Evolutionary conservation across 2,797 vertebrate species (phyloP).

Genomic region (Tinamus major): DNA sequence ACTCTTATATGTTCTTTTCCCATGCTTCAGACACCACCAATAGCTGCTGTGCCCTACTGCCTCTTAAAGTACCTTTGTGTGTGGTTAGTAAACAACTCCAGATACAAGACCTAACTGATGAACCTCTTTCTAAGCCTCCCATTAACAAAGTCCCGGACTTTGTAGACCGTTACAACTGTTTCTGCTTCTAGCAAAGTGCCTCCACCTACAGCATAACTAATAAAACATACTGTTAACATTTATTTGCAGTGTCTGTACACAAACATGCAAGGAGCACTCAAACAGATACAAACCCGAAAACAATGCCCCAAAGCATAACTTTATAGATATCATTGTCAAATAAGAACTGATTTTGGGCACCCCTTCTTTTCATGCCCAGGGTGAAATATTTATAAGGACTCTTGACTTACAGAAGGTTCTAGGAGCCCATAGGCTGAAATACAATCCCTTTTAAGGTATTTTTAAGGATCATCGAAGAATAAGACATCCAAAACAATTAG

Average conservation of each 20-base stretch:
- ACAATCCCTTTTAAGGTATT: constrained; percentile 49
- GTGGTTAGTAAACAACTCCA: constrained; percentile 19
- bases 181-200: constrained; percentile 22
- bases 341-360: background rate
- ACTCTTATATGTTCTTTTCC: background rate
- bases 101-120: constrained; percentile 15
- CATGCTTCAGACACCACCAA: background rate
- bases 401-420: background rate
- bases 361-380: background rate
- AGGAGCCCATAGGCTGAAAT: background rate
- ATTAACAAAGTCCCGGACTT: background rate
- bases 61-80: constrained; percentile 32
- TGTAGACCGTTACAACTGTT: background rate
- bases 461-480: constrained; percentile 9
- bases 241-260: constrained; percentile 37
- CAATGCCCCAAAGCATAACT: background rate
- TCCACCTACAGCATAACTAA: constrained; percentile 18
- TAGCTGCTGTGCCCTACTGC: background rate
- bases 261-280: constrained; percentile 26
- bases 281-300: constrained; percentile 32
- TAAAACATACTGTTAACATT: constrained; percentile 40
- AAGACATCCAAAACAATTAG: constrained; percentile 50
- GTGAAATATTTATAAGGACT: background rate
- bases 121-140: background rate
- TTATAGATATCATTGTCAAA: background rate